Conservation (phyloP, 2,888 invertebrate species). For the Perizoma flavofasciatum region DNA sequence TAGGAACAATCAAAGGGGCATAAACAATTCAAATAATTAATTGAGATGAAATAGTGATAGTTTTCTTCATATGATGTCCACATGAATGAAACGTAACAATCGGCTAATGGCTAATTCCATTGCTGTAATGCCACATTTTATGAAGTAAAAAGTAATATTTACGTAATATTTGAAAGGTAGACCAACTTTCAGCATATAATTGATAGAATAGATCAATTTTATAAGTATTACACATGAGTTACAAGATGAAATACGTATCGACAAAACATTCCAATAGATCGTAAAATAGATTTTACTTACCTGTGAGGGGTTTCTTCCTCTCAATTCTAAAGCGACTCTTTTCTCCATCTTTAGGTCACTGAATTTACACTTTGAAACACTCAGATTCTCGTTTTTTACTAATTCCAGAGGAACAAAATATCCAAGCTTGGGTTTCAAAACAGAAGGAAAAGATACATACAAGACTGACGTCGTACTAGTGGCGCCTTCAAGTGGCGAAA, state of each 20-base stretch:
- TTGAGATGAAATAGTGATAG: constrained; percentile 22
- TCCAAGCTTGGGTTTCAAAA: constrained; percentile 84
- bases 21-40: constrained; percentile 16
- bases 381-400: constrained; percentile 59
- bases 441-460: constrained; percentile 84
- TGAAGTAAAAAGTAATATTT: constrained; percentile 46
- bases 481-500: constrained; percentile 73
- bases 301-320: constrained; percentile 95
- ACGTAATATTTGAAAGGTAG: constrained; percentile 10
- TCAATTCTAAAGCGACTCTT: constrained; percentile 96
- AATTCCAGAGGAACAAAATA: constrained; percentile 75
- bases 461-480: constrained; percentile 78
- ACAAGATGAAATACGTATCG: constrained; percentile 80
- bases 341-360: constrained; percentile 90
- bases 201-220: constrained; percentile 40
- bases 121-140: constrained; percentile 74
- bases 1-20: constrained; percentile 16
- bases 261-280: constrained; percentile 80
- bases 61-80: constrained; percentile 57
- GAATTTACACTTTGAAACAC: constrained; percentile 63
- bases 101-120: constrained; percentile 77
- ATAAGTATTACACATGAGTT: constrained; percentile 56
- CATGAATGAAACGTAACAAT: constrained; percentile 80
- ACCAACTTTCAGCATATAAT: constrained; percentile 18
- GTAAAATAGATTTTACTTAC: constrained; percentile 85